Conservation (phyloP, 2,113 vertebrate genomes). For the Connochaetes taurinus region DNA sequence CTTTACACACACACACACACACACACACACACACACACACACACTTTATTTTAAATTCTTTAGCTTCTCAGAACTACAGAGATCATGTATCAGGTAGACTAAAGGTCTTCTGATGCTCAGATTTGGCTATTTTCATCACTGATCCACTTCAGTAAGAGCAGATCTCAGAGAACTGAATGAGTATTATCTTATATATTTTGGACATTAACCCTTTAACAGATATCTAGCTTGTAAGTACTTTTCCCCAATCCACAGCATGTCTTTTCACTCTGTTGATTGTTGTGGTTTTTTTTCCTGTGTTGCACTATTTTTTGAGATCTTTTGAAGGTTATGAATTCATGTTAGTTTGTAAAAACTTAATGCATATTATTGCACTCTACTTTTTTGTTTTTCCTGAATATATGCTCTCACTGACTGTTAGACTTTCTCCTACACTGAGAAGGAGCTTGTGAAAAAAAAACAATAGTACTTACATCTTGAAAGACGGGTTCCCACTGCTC, state of each 20-base stretch:
- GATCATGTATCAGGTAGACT: background rate
- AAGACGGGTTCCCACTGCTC: slow-evolving; percentile 98
- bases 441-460: background rate
- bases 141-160: background rate
- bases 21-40: background rate
- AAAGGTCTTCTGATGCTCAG: background rate
- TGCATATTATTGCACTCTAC: background rate
- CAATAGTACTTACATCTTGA: slow-evolving; percentile 87
- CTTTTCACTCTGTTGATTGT: background rate
- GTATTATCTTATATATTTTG: background rate
- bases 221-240: background rate
- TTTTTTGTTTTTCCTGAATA: background rate
- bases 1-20: background rate
- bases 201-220: background rate
- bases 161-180: background rate
- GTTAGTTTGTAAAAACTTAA: background rate
- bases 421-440: background rate
- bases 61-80: background rate
- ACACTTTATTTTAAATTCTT: background rate
- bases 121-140: background rate
- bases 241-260: too few species aligned
- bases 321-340: background rate
- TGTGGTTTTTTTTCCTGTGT: background rate
- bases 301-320: background rate
- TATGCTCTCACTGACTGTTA: background rate